These are phyloP conservation scores for Agapornis roseicollis DNA, from an alignment of 2,113 vertebrate genomes.

Conservation along the genomic window DNA sequence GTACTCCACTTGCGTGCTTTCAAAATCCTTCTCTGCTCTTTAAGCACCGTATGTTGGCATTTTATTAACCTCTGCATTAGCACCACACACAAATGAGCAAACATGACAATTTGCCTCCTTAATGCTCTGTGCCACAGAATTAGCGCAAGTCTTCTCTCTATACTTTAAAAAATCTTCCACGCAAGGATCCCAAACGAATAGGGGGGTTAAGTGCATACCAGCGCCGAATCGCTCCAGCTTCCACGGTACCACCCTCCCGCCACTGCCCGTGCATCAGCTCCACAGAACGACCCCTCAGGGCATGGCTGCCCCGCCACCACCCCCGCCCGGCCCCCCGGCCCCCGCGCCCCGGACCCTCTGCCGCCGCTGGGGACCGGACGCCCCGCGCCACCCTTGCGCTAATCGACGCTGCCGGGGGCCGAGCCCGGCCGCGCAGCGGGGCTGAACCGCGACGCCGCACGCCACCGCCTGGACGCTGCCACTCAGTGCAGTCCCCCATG, in stretches of 20 bases:
- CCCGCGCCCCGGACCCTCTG: too few relatives aligned
- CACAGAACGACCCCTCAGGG: too few relatives aligned
- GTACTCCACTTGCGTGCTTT: neutral
- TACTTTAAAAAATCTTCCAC: neutral
- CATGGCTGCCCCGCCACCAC: too few relatives aligned
- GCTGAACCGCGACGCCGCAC: conserved; percentile 68
- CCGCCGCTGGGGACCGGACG: neutral
- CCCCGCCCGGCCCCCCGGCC: too few relatives aligned
- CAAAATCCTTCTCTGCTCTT: neutral
- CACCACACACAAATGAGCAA: neutral
- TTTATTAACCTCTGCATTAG: neutral
- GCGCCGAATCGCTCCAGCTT: rapidly evolving
- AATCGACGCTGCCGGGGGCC: neutral
- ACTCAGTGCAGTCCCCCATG: conserved; percentile 40
- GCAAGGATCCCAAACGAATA: rapidly evolving
- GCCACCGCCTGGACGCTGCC: conserved; percentile 79
- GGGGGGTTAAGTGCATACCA: rapidly evolving
- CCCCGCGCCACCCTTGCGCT: neutral
- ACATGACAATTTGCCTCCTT: neutral
- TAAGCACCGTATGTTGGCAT: neutral
- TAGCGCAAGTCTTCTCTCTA: neutral
- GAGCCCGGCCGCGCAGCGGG: neutral
- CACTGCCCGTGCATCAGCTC: rapidly evolving
- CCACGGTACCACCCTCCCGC: rapidly evolving
- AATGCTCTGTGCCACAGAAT: neutral